Evolutionary conservation across 64 coral and sea anemone species (phyloP).

Genomic region (Trachythela sp.): DNA sequence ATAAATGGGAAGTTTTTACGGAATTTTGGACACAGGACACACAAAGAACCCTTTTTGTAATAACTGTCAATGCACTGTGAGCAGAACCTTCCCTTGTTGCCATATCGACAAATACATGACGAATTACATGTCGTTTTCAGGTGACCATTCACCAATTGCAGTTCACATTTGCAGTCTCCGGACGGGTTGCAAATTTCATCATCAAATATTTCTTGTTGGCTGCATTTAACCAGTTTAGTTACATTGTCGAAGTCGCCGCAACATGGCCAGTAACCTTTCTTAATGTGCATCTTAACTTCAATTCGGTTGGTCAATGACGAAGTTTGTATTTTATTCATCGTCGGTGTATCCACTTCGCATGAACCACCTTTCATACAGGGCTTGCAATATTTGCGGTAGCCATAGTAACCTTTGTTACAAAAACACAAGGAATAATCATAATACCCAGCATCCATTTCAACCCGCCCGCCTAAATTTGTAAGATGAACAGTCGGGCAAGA

Average conservation of each 20-base stretch:
- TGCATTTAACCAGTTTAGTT: neutral
- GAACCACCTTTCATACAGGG: neutral
- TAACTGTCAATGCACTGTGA: neutral
- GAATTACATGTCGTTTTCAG: neutral
- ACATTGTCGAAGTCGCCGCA: neutral
- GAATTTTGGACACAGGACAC: neutral
- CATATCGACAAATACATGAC: neutral
- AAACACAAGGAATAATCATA: neutral
- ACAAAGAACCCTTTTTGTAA: neutral
- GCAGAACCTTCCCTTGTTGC: neutral
- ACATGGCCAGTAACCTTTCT: neutral
- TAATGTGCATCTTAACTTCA: neutral
- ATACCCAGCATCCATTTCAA: neutral
- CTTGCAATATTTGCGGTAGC: neutral
- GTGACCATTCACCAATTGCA: neutral
- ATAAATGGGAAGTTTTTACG: neutral
- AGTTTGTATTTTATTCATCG: neutral
- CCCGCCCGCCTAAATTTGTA: neutral
- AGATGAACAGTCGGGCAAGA: neutral
- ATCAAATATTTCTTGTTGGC: neutral
- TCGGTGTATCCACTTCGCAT: neutral
- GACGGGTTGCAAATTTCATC: neutral
- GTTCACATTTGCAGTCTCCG: neutral
- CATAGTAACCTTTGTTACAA: neutral
- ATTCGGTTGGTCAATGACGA: too few species aligned